Evolutionary conservation across 1,140 invertebrate genomes (phyloP).

Genomic region (Neocloeon triangulifer): DNA sequence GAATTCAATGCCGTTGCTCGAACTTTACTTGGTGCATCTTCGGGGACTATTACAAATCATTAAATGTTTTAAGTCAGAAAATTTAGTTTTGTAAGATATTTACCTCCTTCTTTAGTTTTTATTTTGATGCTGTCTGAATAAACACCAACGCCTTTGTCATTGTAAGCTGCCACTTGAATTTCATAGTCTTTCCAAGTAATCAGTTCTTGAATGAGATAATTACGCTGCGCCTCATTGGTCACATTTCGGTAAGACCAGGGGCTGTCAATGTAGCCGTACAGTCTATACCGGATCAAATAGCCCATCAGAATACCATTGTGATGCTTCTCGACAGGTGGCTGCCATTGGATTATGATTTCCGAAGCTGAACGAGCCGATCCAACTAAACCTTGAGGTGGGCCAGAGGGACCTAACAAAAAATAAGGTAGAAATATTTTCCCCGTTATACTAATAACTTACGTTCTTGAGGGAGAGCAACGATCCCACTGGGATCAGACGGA

Average conservation of each 20-base stretch:
- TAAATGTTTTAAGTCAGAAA: background rate
- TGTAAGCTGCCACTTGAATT: conserved; percentile 91
- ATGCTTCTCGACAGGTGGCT: conserved; percentile 75
- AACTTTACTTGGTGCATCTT: conserved; percentile 69
- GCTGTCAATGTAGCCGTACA: conserved; percentile 74
- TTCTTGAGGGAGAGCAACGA: conserved; percentile 78
- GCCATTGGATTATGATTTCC: conserved; percentile 95
- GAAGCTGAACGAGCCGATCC: conserved; percentile 78
- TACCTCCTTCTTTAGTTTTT: conserved; percentile 77
- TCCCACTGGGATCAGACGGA: conserved; percentile 65
- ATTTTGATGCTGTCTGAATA: conserved; percentile 82
- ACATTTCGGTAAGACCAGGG: conserved; percentile 80
- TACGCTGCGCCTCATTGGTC: conserved; percentile 77
- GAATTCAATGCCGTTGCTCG: conserved; percentile 64
- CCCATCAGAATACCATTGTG: conserved; percentile 87
- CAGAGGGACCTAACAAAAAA: conserved; percentile 49
- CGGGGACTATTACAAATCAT: conserved; percentile 38
- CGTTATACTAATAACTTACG: no score
- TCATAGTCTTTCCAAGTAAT: conserved; percentile 97
- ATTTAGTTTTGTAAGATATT: conserved; percentile 1
- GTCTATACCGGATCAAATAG: conserved; percentile 74
- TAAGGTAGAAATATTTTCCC: no score
- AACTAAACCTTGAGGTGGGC: conserved; percentile 70
- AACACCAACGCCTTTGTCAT: conserved; percentile 85
- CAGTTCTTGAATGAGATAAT: conserved; percentile 76